phyloP scores from a whole-genome alignment of 2,113 vertebrate species.

The Gallinago paraguaiae region DNA sequence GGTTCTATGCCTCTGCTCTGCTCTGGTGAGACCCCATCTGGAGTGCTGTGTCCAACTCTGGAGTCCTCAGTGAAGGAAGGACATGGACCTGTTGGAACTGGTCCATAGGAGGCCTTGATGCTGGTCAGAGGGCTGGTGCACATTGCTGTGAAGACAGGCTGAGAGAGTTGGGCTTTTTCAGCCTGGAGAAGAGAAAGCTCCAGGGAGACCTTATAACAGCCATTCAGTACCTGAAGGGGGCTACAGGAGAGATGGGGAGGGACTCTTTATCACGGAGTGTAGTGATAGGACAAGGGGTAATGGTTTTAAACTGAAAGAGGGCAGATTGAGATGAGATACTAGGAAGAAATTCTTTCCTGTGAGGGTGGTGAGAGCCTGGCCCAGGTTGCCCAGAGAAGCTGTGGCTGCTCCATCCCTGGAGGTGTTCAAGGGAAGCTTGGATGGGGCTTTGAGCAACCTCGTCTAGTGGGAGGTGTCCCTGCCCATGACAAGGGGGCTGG shows the following conservation, averaged over 20 bases:
- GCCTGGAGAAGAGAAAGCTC: background rate
- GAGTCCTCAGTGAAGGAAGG: background rate
- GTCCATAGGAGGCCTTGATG: background rate
- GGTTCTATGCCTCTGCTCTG: too few relatives aligned
- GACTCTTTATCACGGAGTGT: background rate
- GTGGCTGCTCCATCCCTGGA: background rate
- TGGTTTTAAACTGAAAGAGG: background rate
- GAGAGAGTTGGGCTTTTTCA: background rate
- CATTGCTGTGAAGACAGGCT: background rate
- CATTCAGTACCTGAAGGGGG: background rate
- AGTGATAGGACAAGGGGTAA: background rate
- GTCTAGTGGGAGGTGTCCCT: background rate
- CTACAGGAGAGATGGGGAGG: background rate
- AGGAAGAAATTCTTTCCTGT: background rate
- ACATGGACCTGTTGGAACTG: background rate
- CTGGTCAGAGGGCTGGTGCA: background rate
- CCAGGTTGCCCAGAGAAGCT: background rate
- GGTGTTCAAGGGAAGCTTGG: background rate
- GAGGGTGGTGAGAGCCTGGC: background rate
- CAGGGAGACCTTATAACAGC: background rate
- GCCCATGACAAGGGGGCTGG: background rate
- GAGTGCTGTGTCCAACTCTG: background rate
- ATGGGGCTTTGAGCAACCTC: background rate
- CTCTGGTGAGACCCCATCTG: background rate
- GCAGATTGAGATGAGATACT: background rate